Base-by-base conservation (phyloP, 2,797 vertebrate species). In the Tiaroga cobitis region DNA sequence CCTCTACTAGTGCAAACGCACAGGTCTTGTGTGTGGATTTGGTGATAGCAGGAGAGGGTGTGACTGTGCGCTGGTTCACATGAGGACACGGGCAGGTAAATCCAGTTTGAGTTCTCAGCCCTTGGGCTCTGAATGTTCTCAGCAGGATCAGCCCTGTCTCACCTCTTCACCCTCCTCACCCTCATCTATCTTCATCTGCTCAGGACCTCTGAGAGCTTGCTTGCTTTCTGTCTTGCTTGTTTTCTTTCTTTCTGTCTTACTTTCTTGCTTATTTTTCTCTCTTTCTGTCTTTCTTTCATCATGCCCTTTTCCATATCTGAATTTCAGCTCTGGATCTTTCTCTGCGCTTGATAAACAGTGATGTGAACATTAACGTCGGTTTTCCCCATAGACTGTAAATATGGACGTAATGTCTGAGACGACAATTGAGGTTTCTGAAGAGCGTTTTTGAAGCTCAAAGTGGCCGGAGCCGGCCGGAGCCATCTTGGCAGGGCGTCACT, bases 71-170 rank as follows among this genome's bases (percentile, higher is more conserved):
- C 67, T 32, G 81, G 90, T 88, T 90, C 84, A 89, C 65, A 29
- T 77, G 49, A 90, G 90, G 89, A 91, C 81, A 63, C 29, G 43
- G 59, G 61, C 93, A 94, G 93, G 92, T 94, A 94, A 93, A 94
- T 94, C 93, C 91, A 92, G 94, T 94, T 82, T 88, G 86, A 82
- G 82, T 90, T 91, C 90, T 92, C 88, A 89, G 88, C 90, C 92
- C 91, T 89, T 79, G 89, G 91, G 92, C 90, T 3, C 88, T 77
- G 73, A 88, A 90, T 91, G 89, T 91, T 92, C 89, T 89, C 86
- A 65, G 41, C 56, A 73, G 41, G 41, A 39, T 85, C 63, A 85
- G 43, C 84, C 80, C 34, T 46, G 26, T 67, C 54, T 21, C 41
- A n/a, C 24, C 56, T 69, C 54, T 21, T 63, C 59, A 63, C n/a